Percentiles rank a stretch among this genome's conserved stretches.
These are phyloP conservation scores for Edolisoma coerulescens DNA, from an alignment of 2,113 vertebrate species.

Conservation along the genomic window DNA sequence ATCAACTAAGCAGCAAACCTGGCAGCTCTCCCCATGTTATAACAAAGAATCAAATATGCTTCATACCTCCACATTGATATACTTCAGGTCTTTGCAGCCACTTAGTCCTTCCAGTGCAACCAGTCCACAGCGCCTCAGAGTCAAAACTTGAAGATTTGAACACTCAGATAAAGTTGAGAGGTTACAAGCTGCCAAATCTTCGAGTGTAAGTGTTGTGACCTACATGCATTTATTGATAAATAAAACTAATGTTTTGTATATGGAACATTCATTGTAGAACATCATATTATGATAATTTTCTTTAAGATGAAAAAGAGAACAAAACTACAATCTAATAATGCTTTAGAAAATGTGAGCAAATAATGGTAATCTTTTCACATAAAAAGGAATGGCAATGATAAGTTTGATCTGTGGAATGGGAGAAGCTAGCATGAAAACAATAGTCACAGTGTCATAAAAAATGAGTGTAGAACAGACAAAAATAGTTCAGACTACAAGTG, in stretches of 20 bases:
- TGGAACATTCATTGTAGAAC: neutral
- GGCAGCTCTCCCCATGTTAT: neutral
- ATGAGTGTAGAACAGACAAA: neutral
- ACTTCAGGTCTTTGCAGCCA: conserved; percentile 75
- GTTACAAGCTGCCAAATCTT: conserved; percentile 81
- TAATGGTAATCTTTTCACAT: neutral
- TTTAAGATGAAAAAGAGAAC: neutral
- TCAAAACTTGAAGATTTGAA: conserved; percentile 78
- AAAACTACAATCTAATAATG: neutral
- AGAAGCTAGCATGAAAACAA: neutral
- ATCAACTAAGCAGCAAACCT: neutral
- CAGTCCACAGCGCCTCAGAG: conserved; percentile 82
- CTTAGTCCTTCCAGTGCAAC: conserved; percentile 78
- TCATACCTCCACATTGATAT: conserved; percentile 85
- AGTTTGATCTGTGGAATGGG: neutral
- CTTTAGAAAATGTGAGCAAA: neutral
- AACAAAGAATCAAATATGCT: neutral
- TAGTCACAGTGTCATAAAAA: neutral
- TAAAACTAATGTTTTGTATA: neutral
- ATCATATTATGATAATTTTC: neutral
- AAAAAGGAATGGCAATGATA: neutral
- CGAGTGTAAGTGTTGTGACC: conserved; percentile 82
- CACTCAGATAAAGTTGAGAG: conserved; percentile 82
- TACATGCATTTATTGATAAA: conserved; percentile 54
- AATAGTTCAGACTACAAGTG: neutral